Evolutionary conservation across 2,797 vertebrate species (phyloP).

Genomic region (Megaceryle alcyon): DNA sequence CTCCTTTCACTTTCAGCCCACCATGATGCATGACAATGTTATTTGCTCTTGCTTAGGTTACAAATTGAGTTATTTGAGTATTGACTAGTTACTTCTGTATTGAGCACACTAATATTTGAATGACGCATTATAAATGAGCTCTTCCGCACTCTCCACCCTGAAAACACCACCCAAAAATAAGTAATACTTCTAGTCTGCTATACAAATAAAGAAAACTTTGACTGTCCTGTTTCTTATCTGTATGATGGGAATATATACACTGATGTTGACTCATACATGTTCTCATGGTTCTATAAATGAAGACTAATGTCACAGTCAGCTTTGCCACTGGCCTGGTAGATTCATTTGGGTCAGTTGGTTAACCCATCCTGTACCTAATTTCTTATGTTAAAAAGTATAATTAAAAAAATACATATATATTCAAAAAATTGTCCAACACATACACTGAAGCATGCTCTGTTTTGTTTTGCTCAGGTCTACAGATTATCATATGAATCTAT

Average conservation of each 20-base stretch:
- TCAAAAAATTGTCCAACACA: rapidly evolving
- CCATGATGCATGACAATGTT: rapidly evolving
- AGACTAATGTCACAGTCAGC: neutral
- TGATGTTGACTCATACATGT: neutral
- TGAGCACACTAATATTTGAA: neutral
- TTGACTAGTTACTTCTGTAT: neutral
- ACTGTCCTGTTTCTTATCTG: neutral
- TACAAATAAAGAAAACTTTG: neutral
- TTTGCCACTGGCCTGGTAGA: neutral
- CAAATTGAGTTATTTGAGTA: neutral
- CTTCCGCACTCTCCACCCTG: neutral
- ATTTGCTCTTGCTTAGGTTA: neutral
- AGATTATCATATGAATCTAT: neutral
- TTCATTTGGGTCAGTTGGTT: neutral
- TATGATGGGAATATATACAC: neutral
- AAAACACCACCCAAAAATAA: neutral
- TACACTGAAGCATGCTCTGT: rapidly evolving
- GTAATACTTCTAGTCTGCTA: neutral
- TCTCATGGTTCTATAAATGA: neutral
- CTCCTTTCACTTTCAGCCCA: neutral
- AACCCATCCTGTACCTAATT: neutral
- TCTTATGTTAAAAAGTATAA: neutral
- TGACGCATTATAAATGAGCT: neutral
- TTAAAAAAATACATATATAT: neutral
- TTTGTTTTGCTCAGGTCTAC: neutral